Conservation (phyloP, 2,797 vertebrate species). For the Microctenopoma steveboyesi region DNA sequence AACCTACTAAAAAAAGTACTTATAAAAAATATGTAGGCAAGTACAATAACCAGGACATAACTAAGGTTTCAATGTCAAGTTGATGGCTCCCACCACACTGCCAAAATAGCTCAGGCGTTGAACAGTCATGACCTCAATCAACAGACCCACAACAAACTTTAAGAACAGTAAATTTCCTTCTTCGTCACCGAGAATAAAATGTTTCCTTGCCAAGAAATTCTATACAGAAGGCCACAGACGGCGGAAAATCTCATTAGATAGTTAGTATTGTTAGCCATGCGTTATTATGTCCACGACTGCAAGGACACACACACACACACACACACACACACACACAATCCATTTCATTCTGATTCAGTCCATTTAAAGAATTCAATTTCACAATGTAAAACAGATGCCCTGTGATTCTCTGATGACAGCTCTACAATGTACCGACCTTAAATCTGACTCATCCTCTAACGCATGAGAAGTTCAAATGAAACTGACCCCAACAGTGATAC, state of each 20-base stretch:
- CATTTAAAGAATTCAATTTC: constrained; percentile 30
- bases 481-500: constrained; percentile 22
- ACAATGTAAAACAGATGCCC: constrained; percentile 20
- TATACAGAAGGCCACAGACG: not conserved
- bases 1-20: not conserved
- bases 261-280: not conserved
- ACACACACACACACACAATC: not conserved
- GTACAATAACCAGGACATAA: constrained; percentile 41
- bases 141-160: constrained; percentile 11
- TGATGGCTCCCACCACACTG: constrained; percentile 27
- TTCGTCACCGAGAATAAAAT: constrained; percentile 14
- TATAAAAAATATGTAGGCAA: too few relatives aligned
- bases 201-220: constrained; percentile 5
- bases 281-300: constrained; percentile 4
- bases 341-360: constrained; percentile 23
- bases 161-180: not conserved
- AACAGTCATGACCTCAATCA: constrained; percentile 41
- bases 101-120: constrained; percentile 20
- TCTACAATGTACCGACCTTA: constrained; percentile 12
- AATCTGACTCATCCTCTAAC: constrained; percentile 37
- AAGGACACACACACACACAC: not conserved
- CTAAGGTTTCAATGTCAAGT: constrained; percentile 47
- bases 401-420: constrained; percentile 17
- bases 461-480: constrained; percentile 25
- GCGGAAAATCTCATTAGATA: not conserved